Base-by-base conservation (phyloP, 2,797 vertebrate species). In the Scolopax bukidnonensis region DNA sequence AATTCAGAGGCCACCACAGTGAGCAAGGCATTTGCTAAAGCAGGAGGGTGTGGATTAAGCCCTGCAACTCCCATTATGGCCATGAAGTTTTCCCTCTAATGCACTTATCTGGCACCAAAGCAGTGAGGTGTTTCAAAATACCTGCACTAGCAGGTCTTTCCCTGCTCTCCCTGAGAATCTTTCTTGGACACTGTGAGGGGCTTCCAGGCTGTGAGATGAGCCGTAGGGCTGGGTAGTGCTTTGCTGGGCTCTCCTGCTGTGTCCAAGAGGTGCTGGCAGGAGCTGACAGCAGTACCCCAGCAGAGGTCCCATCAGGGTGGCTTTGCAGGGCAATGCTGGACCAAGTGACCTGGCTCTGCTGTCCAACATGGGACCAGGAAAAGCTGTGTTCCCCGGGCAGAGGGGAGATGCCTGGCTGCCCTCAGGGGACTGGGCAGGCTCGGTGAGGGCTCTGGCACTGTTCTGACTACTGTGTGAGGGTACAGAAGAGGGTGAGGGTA, bases 291-390 rank as follows among this genome's bases (percentile, higher is more conserved):
- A 38, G 45, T 18, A 8, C 43, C 38, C 17, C 2, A 36, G 36
- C 36, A 36, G 5, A 13, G 57, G n/a, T 33, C 43, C 6, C 0
- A 4, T 13, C 54, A 8, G 16, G n/a, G 40, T 5, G 36, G 50
- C 32, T 33, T 21, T 56, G 41, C 14, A 6, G 75, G 6, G 13
- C 41, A 12, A 8, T 12, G 71, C 30, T 0, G 0, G 5, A 8
- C 32, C 15, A 40, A 76, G n/a, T 15, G 41, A 12, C 40, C 16
- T 0, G 0, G 41, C 47, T 69, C 61, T 54, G 24, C 51, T 53
- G 38, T 15, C 28, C 19, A 43, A 33, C 36, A 1, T 2, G 0
- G 1, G n/a, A 48, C 32, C 12, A 23, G 61, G 61, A 12, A 47
- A 63, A 79, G 21, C 18, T 9, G 2, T 14, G 5, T 25, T 38